Conservation (phyloP, 2,888 invertebrate genomes). For the Drosophila histrio region DNA sequence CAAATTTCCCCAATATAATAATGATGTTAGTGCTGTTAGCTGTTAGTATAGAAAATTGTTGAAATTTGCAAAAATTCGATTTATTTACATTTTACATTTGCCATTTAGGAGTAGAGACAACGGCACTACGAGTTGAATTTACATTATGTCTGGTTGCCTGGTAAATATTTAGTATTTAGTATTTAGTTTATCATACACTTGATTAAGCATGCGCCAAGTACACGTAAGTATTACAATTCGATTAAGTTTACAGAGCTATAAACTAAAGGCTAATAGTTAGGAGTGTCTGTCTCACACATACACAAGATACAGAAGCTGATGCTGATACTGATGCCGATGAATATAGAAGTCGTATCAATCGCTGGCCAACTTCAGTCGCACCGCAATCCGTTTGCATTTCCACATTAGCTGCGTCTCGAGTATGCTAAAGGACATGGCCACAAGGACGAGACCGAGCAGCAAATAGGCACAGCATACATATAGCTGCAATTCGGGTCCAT, state of each 20-base stretch:
- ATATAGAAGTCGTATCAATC: slow-evolving; percentile 83
- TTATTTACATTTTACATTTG: slow-evolving; percentile 69
- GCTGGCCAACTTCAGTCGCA: slow-evolving; percentile 87
- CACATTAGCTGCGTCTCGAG: slow-evolving; percentile 92
- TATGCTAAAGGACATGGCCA: slow-evolving; percentile 93
- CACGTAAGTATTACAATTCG: slow-evolving; percentile 34
- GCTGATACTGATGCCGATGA: neutral
- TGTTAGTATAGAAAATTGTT: slow-evolving; percentile 23
- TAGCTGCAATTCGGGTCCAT: slow-evolving; percentile 87
- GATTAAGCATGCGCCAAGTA: slow-evolving; percentile 51
- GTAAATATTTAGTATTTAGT: slow-evolving; percentile 12
- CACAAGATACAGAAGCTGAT: slow-evolving; percentile 40
- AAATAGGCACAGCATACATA: slow-evolving; percentile 92
- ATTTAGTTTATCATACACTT: slow-evolving; percentile 45
- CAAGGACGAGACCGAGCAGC: slow-evolving; percentile 90
- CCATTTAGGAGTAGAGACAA: slow-evolving; percentile 48
- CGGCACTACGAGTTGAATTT: slow-evolving; percentile 48
- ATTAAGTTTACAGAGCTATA: slow-evolving; percentile 30
- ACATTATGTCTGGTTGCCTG: slow-evolving; percentile 41
- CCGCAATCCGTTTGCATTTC: slow-evolving; percentile 89
- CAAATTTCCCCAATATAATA: slow-evolving; percentile 37
- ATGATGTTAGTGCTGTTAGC: slow-evolving; percentile 19
- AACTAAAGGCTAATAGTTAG: slow-evolving; percentile 53
- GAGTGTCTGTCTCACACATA: slow-evolving; percentile 42
- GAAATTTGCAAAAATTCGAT: slow-evolving; percentile 70